Conservation (phyloP, 2,888 invertebrate genomes). For the Schizaphis graminum region DNA sequence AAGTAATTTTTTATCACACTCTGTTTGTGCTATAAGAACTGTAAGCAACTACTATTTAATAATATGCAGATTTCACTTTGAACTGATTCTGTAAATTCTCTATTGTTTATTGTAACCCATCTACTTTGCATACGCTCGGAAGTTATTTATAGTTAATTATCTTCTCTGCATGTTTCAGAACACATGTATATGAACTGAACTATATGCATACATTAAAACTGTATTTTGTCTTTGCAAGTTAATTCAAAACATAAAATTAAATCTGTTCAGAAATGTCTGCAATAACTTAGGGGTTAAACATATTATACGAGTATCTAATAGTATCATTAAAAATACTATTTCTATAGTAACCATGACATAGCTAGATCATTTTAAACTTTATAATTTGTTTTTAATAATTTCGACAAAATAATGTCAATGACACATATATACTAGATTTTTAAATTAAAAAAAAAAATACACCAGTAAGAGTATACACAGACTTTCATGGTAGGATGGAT, state of each 20-base stretch:
- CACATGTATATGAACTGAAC: background rate
- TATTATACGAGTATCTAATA: background rate
- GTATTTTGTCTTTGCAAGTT: background rate
- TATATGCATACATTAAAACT: background rate
- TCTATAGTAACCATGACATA: no score
- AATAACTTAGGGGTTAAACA: background rate
- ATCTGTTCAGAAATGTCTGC: background rate
- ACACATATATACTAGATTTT: no score
- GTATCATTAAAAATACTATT: no score
- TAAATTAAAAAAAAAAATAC: no score
- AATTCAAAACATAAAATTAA: background rate
- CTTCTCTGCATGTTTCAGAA: background rate
- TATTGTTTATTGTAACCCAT: background rate
- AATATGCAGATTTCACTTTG: background rate
- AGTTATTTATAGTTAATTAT: background rate
- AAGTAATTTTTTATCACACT: background rate
- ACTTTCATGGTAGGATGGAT: no score
- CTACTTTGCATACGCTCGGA: background rate
- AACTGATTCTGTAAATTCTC: background rate
- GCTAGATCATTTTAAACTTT: no score
- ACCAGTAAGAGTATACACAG: no score
- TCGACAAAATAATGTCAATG: no score
- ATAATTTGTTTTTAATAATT: no score
- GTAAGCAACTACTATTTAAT: background rate
- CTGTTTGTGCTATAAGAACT: background rate